Base-by-base conservation (phyloP, 2,797 vertebrate genomes). In the Gymnothorax javanicus region DNA sequence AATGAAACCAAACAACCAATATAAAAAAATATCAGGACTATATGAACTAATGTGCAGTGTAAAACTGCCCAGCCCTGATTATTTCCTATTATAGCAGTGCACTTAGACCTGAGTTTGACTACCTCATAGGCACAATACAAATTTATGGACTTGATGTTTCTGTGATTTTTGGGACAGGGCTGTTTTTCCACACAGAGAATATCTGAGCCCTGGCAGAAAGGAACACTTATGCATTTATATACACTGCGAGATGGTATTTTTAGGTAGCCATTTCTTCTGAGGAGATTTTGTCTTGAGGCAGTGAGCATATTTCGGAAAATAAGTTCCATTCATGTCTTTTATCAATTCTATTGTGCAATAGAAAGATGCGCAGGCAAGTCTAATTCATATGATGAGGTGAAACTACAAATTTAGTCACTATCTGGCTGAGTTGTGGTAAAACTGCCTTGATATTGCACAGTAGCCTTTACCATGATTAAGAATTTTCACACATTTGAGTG, bases 371-470 rank as follows among this genome's bases (percentile, higher is more conserved):
- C 33, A 17, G 4, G 12, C 33, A 23, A 20, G 43, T 79, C 75
- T 7, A 6, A 79, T 52, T 20, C 43, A 20, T 52, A 20, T 52
- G 8, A 54, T 5, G 43, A 17, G 6, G 75, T 79, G 15, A 52
- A 25, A 79, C 75, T 79, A 7, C 4, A 20, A 20, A 4, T 52
- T 79, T 17, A 52, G 7, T 20, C 5, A 13, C 15, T 23, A 50
- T 52, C 20, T 3, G 43, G 13, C 4, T 11, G 2, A 52, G 25
- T 33, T 27, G 7, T 73, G 57, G 52, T 56, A n/a, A 73, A 83
- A 85, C n/a, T 33, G 84, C 9, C 79, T 25, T 86, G 77, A 79
- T 86, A 86, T 82, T 86, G 86, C 86, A 86, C 86, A 82, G 83
- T 59, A 67, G 62, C 79, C 60, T 86, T 27, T 82, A 27, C 27